Percentiles rank a stretch among this genome's conserved stretches.
phyloP scores from a whole-genome alignment of 2,888 invertebrate genomes.

The Choreutis nemorana region DNA sequence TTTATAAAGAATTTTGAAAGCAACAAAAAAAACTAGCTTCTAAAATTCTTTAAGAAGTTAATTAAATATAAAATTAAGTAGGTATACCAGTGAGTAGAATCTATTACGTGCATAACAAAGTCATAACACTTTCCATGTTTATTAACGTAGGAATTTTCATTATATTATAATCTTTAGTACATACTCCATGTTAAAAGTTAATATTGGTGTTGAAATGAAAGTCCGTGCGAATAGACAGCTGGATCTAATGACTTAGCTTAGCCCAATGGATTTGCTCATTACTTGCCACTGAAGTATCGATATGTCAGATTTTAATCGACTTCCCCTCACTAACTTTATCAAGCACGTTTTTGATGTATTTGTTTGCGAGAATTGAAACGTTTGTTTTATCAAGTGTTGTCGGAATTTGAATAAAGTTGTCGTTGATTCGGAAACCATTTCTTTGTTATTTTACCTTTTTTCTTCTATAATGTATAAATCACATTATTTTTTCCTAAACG shows the following conservation, averaged over 20 bases:
- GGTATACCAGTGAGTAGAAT: too few relatives aligned
- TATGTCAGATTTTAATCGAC: constrained; percentile 34
- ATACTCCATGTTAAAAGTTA: constrained; percentile 16
- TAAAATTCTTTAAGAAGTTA: too few relatives aligned
- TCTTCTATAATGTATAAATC: constrained; percentile 5
- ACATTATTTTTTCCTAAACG: constrained; percentile 1
- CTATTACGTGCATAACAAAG: too few relatives aligned
- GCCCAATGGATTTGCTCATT: constrained; percentile 52
- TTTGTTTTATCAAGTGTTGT: constrained; percentile 5
- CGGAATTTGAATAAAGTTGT: constrained; percentile 3
- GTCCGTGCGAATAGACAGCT: constrained; percentile 39
- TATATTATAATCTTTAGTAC: constrained; percentile 35
- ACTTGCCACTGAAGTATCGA: constrained; percentile 37
- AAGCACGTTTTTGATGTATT: constrained; percentile 27
- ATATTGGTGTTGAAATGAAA: constrained; percentile 33
- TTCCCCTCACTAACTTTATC: too few relatives aligned
- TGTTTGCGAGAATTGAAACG: constrained; percentile 18
- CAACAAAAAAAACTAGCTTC: too few relatives aligned
- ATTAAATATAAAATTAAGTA: too few relatives aligned
- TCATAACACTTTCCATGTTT: too few relatives aligned
- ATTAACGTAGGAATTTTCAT: constrained; percentile 40
- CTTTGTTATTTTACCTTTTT: constrained; percentile 4
- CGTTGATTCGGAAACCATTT: constrained; percentile 7
- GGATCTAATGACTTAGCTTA: constrained; percentile 34
- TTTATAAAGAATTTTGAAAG: too few relatives aligned